Conservation (phyloP, 2,797 vertebrate species). For the Sebastes cheni region DNA sequence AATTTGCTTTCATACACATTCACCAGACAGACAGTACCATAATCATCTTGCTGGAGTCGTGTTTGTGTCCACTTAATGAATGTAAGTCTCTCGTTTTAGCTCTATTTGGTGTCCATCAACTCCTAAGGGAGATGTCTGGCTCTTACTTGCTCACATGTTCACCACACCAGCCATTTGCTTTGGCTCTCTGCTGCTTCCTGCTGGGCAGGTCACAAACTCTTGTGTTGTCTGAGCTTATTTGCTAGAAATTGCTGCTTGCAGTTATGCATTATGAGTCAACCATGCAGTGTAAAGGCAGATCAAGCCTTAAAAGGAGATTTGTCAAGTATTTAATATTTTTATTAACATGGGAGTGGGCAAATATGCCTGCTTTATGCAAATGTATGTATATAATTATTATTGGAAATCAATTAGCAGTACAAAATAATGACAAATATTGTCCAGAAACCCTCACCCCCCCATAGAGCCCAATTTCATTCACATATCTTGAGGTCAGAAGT, state of each 20-base stretch:
- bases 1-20: not conserved
- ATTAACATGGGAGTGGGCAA: too few relatives aligned
- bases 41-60: not conserved
- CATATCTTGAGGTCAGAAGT: too few relatives aligned
- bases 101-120: not conserved
- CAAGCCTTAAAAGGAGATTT: too few relatives aligned
- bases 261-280: not conserved
- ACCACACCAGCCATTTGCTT: not conserved
- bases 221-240: not conserved
- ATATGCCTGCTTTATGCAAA: too few relatives aligned
- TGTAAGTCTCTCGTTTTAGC: not conserved
- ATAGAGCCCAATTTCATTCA: too few relatives aligned
- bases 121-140: not conserved
- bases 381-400: too few relatives aligned
- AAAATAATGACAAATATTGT: too few relatives aligned
- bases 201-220: not conserved
- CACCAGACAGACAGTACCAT: not conserved
- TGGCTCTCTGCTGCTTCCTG: slow-evolving; percentile 13
- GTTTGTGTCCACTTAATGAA: not conserved
- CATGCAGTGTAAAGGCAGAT: not conserved
- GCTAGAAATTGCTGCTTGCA: not conserved
- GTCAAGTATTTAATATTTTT: too few relatives aligned
- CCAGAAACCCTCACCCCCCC: too few relatives aligned
- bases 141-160: not conserved
- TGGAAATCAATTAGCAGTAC: too few relatives aligned